Evolutionary conservation across 1,140 invertebrate species (phyloP).

Genomic region (Eciton burchellii): DNA sequence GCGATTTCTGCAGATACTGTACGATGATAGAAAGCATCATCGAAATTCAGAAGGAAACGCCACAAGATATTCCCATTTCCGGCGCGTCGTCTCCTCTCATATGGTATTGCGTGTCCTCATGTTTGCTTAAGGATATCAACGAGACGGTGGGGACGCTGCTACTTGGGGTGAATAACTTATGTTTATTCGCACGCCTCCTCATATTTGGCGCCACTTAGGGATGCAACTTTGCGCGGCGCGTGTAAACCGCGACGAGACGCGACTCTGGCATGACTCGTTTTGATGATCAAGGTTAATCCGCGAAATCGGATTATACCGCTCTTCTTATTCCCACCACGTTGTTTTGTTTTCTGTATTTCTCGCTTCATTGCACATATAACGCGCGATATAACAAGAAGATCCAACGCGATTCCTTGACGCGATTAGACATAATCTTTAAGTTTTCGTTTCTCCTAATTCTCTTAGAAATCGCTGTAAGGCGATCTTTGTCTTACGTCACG

Average conservation of each 20-base stretch:
- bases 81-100: conserved; percentile 76
- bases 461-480: too few relatives aligned
- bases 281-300: neutral
- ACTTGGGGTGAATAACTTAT: conserved; percentile 82
- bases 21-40: conserved; percentile 73
- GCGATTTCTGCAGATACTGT: conserved; percentile 64
- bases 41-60: conserved; percentile 81
- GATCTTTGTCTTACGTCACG: too few relatives aligned
- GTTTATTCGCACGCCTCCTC: conserved; percentile 74
- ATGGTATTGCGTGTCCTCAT: conserved; percentile 80
- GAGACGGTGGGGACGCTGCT: conserved; percentile 70
- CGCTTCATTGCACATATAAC: neutral
- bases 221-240: conserved; percentile 32
- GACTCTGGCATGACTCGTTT: neutral
- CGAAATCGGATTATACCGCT: neutral
- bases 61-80: conserved; percentile 82
- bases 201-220: conserved; percentile 58
- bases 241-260: neutral
- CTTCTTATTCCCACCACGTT: neutral
- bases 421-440: too few relatives aligned
- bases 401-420: too few relatives aligned
- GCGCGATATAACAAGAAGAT: too few relatives aligned
- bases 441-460: too few relatives aligned
- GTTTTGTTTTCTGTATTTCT: neutral
- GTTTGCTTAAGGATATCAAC: conserved; percentile 80